Evolutionary conservation across 2,113 vertebrate species (phyloP), one percentile per base, ranked within the genome.

Genomic region (Rhinolophus sinicus): DNA sequence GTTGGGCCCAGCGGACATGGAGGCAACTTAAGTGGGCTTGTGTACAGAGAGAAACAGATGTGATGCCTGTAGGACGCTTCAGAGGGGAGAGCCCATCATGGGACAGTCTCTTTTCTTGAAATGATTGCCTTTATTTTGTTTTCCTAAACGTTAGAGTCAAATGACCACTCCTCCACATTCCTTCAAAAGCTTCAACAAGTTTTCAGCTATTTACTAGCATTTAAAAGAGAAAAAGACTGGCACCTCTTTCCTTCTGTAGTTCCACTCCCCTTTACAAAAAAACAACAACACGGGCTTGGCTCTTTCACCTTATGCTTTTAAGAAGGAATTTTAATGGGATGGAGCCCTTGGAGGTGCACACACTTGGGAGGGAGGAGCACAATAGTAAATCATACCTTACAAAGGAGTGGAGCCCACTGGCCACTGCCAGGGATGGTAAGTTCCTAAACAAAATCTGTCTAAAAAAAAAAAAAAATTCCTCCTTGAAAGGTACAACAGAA

Each of bases 301-400:
- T 83, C 95, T 95, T 98, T 97, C 92, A 96, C 96, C 94, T 97
- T 69, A 56, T 62, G 97, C 97, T 97, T 97, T 97, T 93, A 97
- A 97, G 95, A 97, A 98, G 80, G 97, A 97, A 98, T 98, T 96
- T 98, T 97, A 97, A 98, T 92, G 95, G 97, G 95, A 64, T 11
- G 18, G 58, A n/a, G 77, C 78, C 93, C 76, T 80, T 96, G 0
- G 6, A 81, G 91, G 93, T 96, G 58, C 26, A 67, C 77, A 80
- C 52, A 94, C 86, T 91, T 78, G 38, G 91, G 54, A 90, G 78
- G 86, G 83, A 91, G 88, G 65, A 84, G 15, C 40, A 81, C 69
- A 40, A 87, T 30, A 93, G 96, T 96, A 95, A 97, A 94, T 96
- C 93, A 97, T 75, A 96, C 78, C 73, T 95, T 83, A 80, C 75